These are phyloP conservation scores for Eumerus sabulonum DNA, from an alignment of 2,888 invertebrate species.

Conservation along the genomic window DNA sequence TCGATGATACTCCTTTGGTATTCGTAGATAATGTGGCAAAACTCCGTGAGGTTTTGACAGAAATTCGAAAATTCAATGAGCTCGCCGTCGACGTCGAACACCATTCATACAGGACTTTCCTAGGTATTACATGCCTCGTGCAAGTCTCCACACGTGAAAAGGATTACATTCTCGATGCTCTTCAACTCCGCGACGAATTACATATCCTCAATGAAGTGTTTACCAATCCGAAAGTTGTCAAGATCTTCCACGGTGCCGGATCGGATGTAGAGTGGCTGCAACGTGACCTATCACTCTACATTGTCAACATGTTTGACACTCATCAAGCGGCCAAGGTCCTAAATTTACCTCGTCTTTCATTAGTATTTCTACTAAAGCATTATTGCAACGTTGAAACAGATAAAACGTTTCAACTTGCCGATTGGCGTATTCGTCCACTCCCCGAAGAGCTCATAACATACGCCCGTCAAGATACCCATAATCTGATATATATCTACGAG, in stretches of 20 bases:
- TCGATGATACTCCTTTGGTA: constrained; percentile 84
- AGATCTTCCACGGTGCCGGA: constrained; percentile 96
- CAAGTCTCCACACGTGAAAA: constrained; percentile 90
- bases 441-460: constrained; percentile 89
- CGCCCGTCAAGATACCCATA: constrained; percentile 97
- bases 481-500: constrained; percentile 93
- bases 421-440: constrained; percentile 95
- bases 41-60: constrained; percentile 83
- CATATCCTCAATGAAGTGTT: constrained; percentile 92
- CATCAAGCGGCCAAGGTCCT: constrained; percentile 90
- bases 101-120: constrained; percentile 94
- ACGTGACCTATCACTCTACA: constrained; percentile 94
- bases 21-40: constrained; percentile 84
- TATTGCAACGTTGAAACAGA: constrained; percentile 90
- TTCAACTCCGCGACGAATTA: constrained; percentile 90
- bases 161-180: constrained; percentile 94
- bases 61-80: constrained; percentile 84
- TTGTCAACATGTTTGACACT: constrained; percentile 99
- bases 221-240: constrained; percentile 92
- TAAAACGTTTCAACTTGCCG: constrained; percentile 95
- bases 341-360: constrained; percentile 84
- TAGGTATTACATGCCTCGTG: constrained; percentile 96
- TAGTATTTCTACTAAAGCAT: constrained; percentile 87
- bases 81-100: constrained; percentile 96
- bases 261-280: constrained; percentile 96